Conservation (phyloP, 2,113 vertebrate species). For the Cyprinodon brontotheroides region DNA sequence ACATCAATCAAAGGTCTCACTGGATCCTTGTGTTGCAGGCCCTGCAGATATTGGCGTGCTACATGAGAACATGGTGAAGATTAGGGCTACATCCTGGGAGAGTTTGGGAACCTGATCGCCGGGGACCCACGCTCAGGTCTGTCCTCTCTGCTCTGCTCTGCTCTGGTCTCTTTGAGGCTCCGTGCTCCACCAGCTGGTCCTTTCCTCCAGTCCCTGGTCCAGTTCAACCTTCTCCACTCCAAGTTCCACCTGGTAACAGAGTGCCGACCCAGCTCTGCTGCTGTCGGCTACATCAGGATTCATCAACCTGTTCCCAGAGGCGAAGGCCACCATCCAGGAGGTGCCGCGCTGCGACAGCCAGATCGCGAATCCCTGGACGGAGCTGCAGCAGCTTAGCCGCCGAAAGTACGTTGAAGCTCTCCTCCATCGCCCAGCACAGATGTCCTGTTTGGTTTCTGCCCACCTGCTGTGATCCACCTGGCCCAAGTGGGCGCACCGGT, state of each 20-base stretch:
- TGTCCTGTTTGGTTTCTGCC: conserved; percentile 84
- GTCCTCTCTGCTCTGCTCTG: background rate
- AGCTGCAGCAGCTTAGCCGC: conserved; percentile 92
- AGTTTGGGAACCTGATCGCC: conserved; percentile 93
- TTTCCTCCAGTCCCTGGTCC: conserved; percentile 83
- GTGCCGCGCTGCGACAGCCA: conserved; percentile 92
- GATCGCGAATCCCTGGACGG: conserved; percentile 90
- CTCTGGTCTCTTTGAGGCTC: background rate
- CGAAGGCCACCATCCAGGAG: conserved; percentile 92
- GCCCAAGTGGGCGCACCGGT: background rate
- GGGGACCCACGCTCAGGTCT: conserved; percentile 92
- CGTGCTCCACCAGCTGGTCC: background rate
- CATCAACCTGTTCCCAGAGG: conserved; percentile 95
- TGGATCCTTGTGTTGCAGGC: conserved; percentile 72
- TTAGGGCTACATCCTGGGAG: conserved; percentile 93
- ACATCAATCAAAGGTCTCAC: no score
- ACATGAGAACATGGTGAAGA: conserved; percentile 97
- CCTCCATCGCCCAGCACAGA: conserved; percentile 92
- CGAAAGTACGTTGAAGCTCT: conserved; percentile 93
- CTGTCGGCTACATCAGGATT: conserved; percentile 94
- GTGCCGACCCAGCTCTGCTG: conserved; percentile 90
- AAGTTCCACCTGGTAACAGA: conserved; percentile 92
- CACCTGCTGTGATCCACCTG: background rate
- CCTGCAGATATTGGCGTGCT: conserved; percentile 91
- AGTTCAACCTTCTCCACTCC: conserved; percentile 93